These are phyloP conservation scores for Dicerorhinus sumatrensis DNA, from an alignment of 2,113 vertebrate species.

Conservation along the genomic window DNA sequence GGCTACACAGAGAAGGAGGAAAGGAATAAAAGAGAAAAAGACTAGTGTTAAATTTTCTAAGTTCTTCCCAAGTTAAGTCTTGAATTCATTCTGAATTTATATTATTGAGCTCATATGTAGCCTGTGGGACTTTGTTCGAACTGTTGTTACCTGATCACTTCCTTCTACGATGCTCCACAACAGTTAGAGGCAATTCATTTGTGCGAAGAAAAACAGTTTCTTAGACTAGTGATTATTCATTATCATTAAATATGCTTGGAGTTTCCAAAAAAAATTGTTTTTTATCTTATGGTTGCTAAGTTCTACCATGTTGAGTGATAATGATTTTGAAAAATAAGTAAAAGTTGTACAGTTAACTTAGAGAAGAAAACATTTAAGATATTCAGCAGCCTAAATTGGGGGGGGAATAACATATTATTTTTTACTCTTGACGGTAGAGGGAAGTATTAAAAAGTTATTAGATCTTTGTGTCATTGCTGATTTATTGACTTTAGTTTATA, in stretches of 20 bases:
- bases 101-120: background rate
- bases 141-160: background rate
- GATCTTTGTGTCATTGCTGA: background rate
- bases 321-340: conserved; percentile 57
- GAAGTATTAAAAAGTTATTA: background rate
- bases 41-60: background rate
- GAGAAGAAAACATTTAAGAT: background rate
- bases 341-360: background rate
- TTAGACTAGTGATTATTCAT: background rate
- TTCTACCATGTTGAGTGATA: background rate
- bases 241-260: background rate
- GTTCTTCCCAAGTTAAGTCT: background rate
- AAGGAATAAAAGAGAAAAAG: background rate
- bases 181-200: background rate
- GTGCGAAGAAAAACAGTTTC: background rate
- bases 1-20: background rate
- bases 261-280: background rate
- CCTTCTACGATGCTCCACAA: background rate
- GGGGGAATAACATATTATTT: background rate
- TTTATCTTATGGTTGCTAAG: background rate
- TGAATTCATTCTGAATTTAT: background rate
- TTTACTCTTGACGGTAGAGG: background rate
- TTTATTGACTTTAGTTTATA: conserved; percentile 52
- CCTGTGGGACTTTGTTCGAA: background rate
- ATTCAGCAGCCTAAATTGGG: background rate